A percentile compares a stretch with the other conserved stretches of the same genome.
Evolutionary conservation across 2,888 invertebrate genomes (phyloP).

Genomic region (Cabera pusaria): DNA sequence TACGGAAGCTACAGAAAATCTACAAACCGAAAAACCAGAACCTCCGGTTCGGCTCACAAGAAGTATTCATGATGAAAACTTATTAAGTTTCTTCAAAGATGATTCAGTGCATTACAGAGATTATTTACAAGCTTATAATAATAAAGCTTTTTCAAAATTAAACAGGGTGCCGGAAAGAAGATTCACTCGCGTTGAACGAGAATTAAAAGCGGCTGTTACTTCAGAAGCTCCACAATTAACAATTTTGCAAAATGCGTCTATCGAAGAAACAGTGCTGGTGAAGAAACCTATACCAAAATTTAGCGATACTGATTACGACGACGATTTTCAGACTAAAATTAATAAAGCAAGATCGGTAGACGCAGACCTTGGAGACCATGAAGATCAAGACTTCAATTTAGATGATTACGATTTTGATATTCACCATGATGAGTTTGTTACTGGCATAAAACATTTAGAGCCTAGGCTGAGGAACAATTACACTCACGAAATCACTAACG

Average conservation of each 20-base stretch:
- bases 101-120: slow-evolving; percentile 36
- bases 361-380: slow-evolving; percentile 57
- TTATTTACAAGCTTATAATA: slow-evolving; percentile 30
- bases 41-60: slow-evolving; percentile 43
- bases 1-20: slow-evolving; percentile 37
- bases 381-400: slow-evolving; percentile 70
- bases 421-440: slow-evolving; percentile 64
- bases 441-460: slow-evolving; percentile 59
- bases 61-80: slow-evolving; percentile 37
- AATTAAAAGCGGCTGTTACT: slow-evolving; percentile 29
- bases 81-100: slow-evolving; percentile 40
- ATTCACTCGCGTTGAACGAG: slow-evolving; percentile 29
- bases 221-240: slow-evolving; percentile 18
- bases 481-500: not conserved
- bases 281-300: slow-evolving; percentile 69
- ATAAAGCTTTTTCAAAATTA: slow-evolving; percentile 27
- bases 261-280: slow-evolving; percentile 42
- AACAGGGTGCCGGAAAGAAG: slow-evolving; percentile 5
- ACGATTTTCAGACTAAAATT: slow-evolving; percentile 56
- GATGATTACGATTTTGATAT: slow-evolving; percentile 72
- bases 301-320: slow-evolving; percentile 55
- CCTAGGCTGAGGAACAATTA: slow-evolving; percentile 41
- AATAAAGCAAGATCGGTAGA: slow-evolving; percentile 38
- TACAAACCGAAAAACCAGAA: slow-evolving; percentile 35
- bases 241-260: too few species aligned